Conservation (phyloP, 1,140 invertebrate genomes). For the Drosophila auraria region DNA sequence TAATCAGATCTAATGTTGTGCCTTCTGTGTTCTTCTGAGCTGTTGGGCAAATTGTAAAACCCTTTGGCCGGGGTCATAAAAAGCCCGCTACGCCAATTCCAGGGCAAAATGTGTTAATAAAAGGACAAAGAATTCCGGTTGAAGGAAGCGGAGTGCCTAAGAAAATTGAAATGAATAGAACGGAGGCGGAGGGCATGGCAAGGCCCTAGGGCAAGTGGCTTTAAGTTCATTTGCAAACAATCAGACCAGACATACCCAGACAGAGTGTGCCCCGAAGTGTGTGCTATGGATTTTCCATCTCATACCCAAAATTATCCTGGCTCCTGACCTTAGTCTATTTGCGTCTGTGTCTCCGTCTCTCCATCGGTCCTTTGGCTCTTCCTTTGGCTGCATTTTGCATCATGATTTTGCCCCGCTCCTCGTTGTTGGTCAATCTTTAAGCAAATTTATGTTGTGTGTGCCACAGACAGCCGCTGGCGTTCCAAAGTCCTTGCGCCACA, state of each 20-base stretch:
- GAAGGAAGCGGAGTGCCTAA: constrained; percentile 20
- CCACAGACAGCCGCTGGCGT: constrained; percentile 39
- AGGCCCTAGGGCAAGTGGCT: constrained; percentile 24
- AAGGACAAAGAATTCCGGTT: constrained; percentile 51
- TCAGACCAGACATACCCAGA: constrained; percentile 42
- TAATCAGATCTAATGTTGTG: constrained; percentile 47
- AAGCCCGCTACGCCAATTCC: constrained; percentile 27
- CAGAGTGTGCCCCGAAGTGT: constrained; percentile 39
- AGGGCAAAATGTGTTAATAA: constrained; percentile 66
- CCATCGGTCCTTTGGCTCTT: constrained; percentile 7
- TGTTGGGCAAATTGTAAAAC: constrained; percentile 35
- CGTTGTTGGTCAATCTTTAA: constrained; percentile 44
- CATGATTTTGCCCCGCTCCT: neutral
- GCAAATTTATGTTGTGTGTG: constrained; percentile 47
- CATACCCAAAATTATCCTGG: constrained; percentile 25
- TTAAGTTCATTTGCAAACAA: constrained; percentile 55
- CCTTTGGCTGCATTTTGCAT: constrained; percentile 27
- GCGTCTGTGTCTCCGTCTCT: constrained; percentile 36
- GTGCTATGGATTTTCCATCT: constrained; percentile 38
- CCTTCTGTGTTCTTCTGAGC: constrained; percentile 21
- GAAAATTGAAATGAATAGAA: constrained; percentile 62
- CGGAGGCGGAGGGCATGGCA: neutral
- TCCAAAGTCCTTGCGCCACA: constrained; percentile 45
- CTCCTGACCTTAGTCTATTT: constrained; percentile 45
- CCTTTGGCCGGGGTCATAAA: constrained; percentile 34